Percentiles rank a stretch among this genome's conserved stretches.
Conservation (phyloP, 92 coral and sea anemone species). For the Galaxea fascicularis region DNA sequence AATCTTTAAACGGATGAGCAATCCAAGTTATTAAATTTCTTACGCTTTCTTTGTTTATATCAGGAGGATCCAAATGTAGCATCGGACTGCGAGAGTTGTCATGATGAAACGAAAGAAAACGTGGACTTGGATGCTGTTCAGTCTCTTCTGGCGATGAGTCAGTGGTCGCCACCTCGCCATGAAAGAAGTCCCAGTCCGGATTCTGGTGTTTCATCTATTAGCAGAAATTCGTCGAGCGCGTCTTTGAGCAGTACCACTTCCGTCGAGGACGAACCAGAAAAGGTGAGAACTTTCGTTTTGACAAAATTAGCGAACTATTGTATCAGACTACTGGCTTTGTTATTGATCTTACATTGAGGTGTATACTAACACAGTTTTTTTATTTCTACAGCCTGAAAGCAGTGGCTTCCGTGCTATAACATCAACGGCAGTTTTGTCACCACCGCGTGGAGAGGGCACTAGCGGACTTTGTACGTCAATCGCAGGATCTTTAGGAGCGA, state of each 20-base stretch:
- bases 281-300: background rate
- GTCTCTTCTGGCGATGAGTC: slow-evolving; percentile 97
- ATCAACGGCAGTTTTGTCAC: background rate
- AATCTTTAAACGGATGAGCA: background rate
- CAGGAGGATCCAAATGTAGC: slow-evolving; percentile 73
- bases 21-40: slow-evolving; percentile 16
- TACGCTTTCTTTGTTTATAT: slow-evolving; percentile 47
- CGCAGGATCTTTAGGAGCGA: slow-evolving; percentile 34
- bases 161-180: slow-evolving; percentile 97
- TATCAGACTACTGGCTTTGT: background rate
- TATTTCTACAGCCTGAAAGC: slow-evolving; percentile 25
- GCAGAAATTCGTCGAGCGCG: slow-evolving; percentile 95
- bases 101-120: slow-evolving; percentile 65
- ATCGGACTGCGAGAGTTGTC: slow-evolving; percentile 57
- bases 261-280: slow-evolving; percentile 53
- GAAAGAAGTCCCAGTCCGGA: slow-evolving; percentile 90
- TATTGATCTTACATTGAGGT: background rate
- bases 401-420: slow-evolving; percentile 7
- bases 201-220: slow-evolving; percentile 80
- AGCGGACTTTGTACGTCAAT: slow-evolving; percentile 32
- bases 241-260: slow-evolving; percentile 82
- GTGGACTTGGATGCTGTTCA: slow-evolving; percentile 98
- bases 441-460: slow-evolving; percentile 15
- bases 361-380: background rate
- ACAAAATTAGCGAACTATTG: background rate